Conservation (phyloP, 1,140 invertebrate genomes). For the Drosophila tristis region DNA sequence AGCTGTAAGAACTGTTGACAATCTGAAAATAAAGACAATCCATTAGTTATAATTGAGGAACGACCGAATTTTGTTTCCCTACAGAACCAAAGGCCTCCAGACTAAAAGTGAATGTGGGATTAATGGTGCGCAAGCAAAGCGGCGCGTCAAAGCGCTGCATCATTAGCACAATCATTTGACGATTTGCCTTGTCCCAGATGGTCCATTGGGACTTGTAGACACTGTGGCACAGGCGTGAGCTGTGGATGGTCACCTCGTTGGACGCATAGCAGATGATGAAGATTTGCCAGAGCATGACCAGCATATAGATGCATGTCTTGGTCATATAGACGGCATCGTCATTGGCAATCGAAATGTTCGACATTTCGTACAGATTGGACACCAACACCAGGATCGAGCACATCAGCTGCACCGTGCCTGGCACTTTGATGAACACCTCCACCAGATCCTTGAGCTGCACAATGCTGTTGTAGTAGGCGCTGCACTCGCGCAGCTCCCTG, state of each 20-base stretch:
- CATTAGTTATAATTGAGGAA: neutral
- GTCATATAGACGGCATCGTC: slow-evolving; percentile 38
- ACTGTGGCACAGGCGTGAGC: slow-evolving; percentile 46
- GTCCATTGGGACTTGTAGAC: slow-evolving; percentile 72
- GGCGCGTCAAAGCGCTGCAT: slow-evolving; percentile 63
- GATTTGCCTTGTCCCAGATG: slow-evolving; percentile 58
- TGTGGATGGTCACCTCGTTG: slow-evolving; percentile 67
- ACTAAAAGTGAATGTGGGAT: slow-evolving; percentile 57
- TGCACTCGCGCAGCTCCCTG: slow-evolving; percentile 49
- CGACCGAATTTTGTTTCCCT: slow-evolving; percentile 4
- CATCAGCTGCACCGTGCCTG: slow-evolving; percentile 63
- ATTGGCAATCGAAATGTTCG: slow-evolving; percentile 40
- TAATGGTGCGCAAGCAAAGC: slow-evolving; percentile 50
- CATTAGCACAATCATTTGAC: slow-evolving; percentile 53
- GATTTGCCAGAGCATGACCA: slow-evolving; percentile 73
- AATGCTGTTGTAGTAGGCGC: slow-evolving; percentile 51
- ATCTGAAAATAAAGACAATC: slow-evolving; percentile 57
- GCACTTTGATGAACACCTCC: slow-evolving; percentile 58
- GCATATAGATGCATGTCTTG: slow-evolving; percentile 61
- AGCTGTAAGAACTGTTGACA: slow-evolving; percentile 77
- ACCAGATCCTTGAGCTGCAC: slow-evolving; percentile 51
- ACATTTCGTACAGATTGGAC: slow-evolving; percentile 71
- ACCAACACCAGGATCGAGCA: slow-evolving; percentile 72
- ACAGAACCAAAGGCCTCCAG: slow-evolving; percentile 73
- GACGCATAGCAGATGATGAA: slow-evolving; percentile 75